Conservation (phyloP, 37 sponge, comb jelly and placozoan species). For the Eunapius fragilis region DNA sequence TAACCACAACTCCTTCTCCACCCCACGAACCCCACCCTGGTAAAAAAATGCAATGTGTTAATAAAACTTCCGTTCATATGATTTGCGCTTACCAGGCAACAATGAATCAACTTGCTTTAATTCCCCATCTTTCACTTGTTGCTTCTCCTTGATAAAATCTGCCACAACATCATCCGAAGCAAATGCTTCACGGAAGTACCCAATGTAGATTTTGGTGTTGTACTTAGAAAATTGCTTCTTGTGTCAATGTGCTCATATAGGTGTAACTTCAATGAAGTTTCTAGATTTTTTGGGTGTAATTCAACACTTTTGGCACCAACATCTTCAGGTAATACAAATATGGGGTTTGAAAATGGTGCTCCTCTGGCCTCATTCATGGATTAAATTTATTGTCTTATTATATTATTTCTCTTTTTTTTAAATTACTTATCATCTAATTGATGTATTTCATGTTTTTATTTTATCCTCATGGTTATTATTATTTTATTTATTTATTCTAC, state of each 20-base stretch:
- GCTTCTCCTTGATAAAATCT: conserved; percentile 82
- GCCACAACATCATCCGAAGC: conserved; percentile 84
- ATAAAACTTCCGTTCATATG: neutral
- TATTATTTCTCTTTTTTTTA: too few relatives aligned
- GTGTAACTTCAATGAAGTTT: conserved; percentile 32
- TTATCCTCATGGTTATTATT: too few relatives aligned
- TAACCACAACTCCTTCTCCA: conserved; percentile 63
- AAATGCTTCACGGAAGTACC: conserved; percentile 76
- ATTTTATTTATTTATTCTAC: too few relatives aligned
- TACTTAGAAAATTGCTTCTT: neutral
- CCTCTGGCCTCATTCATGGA: too few relatives aligned
- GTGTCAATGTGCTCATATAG: neutral
- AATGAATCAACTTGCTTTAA: conserved; percentile 48
- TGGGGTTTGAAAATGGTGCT: too few relatives aligned
- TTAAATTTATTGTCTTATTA: too few relatives aligned
- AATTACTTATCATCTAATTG: too few relatives aligned
- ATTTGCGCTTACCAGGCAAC: conserved; percentile 57
- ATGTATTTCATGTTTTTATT: too few relatives aligned
- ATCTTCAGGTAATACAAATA: too few relatives aligned
- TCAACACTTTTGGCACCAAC: too few relatives aligned
- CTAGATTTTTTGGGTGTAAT: conserved; percentile 40
- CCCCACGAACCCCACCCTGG: conserved; percentile 94
- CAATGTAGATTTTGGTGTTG: neutral
- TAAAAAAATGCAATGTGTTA: neutral
- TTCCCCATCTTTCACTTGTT: conserved; percentile 24